A percentile compares a stretch with the other conserved stretches of the same genome.
phyloP scores from a whole-genome alignment of 1,140 invertebrate species.

The Acromyrmex echinatior region DNA sequence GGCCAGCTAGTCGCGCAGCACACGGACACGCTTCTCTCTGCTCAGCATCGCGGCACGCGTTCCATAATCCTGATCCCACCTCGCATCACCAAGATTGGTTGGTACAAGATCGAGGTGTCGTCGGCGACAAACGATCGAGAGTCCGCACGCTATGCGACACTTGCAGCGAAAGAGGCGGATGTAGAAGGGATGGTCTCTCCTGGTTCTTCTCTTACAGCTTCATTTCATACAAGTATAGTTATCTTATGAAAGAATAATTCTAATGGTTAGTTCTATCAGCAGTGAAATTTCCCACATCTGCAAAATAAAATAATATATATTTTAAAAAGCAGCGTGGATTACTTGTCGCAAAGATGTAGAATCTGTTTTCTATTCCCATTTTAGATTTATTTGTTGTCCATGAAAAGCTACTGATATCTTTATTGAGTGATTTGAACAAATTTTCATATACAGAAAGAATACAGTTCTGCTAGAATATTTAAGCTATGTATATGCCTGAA shows the following conservation, averaged over 20 bases:
- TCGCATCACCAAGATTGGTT: slow-evolving; percentile 25
- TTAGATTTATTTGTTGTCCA: not conserved
- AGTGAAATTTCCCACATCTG: not conserved
- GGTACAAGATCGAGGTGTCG: slow-evolving; percentile 26
- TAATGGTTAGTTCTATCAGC: not conserved
- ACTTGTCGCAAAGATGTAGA: not conserved
- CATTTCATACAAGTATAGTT: not conserved
- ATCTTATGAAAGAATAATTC: not conserved
- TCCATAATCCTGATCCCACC: slow-evolving; percentile 21
- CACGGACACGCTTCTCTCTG: slow-evolving; percentile 17
- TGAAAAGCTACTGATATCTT: not conserved
- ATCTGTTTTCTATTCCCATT: too few species aligned
- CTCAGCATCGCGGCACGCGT: slow-evolving; percentile 40
- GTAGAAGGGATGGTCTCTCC: not conserved
- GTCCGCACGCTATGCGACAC: slow-evolving; percentile 5
- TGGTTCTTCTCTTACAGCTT: not conserved
- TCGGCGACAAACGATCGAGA: slow-evolving; percentile 54
- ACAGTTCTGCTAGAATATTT: too few species aligned
- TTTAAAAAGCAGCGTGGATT: not conserved
- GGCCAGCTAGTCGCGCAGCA: not conserved
- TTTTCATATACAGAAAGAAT: not conserved
- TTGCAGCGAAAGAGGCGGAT: not conserved
- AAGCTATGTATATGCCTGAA: too few species aligned
- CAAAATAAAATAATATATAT: not conserved
- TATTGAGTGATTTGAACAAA: not conserved